These are phyloP conservation scores for Chaetodon trifasciatus DNA, from an alignment of 2,797 vertebrate species.

Conservation along the genomic window DNA sequence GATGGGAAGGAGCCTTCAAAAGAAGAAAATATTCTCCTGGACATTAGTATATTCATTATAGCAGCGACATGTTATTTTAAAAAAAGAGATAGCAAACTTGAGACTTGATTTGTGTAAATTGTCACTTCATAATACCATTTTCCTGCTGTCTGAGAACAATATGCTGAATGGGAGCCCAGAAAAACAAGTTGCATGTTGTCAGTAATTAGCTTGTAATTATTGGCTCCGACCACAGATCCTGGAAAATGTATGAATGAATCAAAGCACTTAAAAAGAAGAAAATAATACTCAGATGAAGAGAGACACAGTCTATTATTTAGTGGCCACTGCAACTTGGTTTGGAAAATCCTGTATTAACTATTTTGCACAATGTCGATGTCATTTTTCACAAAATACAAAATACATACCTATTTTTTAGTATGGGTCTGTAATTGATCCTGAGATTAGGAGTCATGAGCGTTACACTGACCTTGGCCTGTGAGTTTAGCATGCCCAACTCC, in stretches of 20 bases:
- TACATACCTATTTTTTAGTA: not conserved
- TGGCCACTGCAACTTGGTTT: not conserved
- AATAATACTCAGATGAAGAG: not conserved
- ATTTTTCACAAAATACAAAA: not conserved
- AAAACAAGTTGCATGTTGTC: slow-evolving; percentile 13
- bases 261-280: slow-evolving; percentile 8
- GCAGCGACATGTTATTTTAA: not conserved
- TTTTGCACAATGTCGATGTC: not conserved
- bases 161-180: not conserved
- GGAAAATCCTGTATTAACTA: slow-evolving; percentile 3
- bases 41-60: not conserved
- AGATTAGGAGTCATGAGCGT: not conserved
- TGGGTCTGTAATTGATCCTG: not conserved
- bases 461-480: slow-evolving; percentile 87
- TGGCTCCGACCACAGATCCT: not conserved
- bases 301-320: slow-evolving; percentile 13
- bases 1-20: not conserved
- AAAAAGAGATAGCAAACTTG: not conserved
- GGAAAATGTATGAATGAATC: not conserved
- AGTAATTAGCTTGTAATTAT: slow-evolving; percentile 17
- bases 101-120: not conserved
- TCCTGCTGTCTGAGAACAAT: not conserved
- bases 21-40: not conserved
- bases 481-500: slow-evolving; percentile 97
- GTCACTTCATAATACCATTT: not conserved